Evolutionary conservation across 2,888 invertebrate species (phyloP).

Genomic region (Eulithis prunata): DNA sequence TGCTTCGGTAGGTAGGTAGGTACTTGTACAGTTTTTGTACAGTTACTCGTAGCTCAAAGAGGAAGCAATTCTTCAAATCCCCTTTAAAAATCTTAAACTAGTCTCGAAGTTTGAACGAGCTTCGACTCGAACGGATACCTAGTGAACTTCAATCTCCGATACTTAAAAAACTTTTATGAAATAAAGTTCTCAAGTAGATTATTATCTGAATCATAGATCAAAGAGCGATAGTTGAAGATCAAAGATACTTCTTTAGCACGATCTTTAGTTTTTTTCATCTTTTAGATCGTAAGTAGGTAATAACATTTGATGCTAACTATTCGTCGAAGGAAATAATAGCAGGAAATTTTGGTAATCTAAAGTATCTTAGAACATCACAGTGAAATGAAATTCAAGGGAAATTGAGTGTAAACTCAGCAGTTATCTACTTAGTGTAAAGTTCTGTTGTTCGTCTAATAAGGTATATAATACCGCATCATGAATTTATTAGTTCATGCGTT

Average conservation of each 20-base stretch:
- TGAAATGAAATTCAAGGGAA: too few relatives aligned
- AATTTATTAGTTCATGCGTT: neutral
- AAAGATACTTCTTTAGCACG: constrained; percentile 4
- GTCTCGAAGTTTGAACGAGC: constrained; percentile 22
- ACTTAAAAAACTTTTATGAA: constrained; percentile 30
- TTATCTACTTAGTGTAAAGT: too few relatives aligned
- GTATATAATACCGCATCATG: neutral
- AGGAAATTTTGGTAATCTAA: too few relatives aligned
- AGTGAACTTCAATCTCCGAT: constrained; percentile 29
- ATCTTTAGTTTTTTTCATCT: neutral
- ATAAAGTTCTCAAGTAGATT: constrained; percentile 21
- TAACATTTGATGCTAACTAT: too few relatives aligned
- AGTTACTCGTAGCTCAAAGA: neutral
- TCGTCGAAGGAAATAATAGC: too few relatives aligned
- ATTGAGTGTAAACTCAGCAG: neutral
- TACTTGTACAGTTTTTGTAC: too few relatives aligned
- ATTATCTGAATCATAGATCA: constrained; percentile 14
- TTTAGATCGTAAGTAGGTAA: too few relatives aligned
- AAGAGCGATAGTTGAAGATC: constrained; percentile 9
- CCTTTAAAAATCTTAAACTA: constrained; percentile 27
- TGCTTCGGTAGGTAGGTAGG: too few relatives aligned
- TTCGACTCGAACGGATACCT: constrained; percentile 17
- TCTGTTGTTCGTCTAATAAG: neutral
- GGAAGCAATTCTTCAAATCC: constrained; percentile 22
- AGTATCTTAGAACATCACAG: too few relatives aligned